Conservation (phyloP, 2,888 invertebrate genomes). For the Isoperla grammatica region DNA sequence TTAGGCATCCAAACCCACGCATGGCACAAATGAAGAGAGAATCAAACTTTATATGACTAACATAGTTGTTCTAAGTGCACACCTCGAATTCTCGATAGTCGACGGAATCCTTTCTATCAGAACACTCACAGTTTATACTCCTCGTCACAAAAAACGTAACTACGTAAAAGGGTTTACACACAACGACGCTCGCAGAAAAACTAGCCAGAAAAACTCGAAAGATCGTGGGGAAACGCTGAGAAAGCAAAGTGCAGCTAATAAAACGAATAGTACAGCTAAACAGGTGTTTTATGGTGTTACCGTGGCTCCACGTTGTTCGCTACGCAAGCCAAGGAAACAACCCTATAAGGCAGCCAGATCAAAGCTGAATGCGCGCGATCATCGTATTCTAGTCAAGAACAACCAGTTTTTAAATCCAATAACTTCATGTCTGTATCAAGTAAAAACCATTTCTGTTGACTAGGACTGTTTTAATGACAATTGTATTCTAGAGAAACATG, state of each 20-base stretch:
- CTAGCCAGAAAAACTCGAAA: neutral
- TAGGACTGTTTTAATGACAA: slow-evolving; percentile 12
- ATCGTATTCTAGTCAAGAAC: neutral
- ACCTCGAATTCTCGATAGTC: no score
- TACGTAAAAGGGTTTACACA: neutral
- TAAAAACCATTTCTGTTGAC: neutral
- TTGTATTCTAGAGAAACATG: slow-evolving; percentile 5
- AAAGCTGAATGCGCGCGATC: neutral
- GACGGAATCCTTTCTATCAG: no score
- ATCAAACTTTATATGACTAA: no score
- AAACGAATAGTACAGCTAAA: neutral
- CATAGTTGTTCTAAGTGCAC: no score
- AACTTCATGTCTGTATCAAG: slow-evolving; percentile 4
- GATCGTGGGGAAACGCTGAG: neutral
- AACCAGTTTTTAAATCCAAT: slow-evolving; percentile 14
- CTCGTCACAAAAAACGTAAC: no score
- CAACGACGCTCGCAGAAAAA: neutral
- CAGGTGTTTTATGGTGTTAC: slow-evolving; percentile 7
- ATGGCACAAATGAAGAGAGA: no score
- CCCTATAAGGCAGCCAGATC: slow-evolving; percentile 14
- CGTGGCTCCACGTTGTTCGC: neutral
- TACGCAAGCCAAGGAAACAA: neutral
- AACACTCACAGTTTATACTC: no score
- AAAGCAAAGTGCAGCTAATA: no score
- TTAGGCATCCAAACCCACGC: no score